phyloP scores from a whole-genome alignment of 1,140 invertebrate species.

The Bilobella aurantiaca region DNA sequence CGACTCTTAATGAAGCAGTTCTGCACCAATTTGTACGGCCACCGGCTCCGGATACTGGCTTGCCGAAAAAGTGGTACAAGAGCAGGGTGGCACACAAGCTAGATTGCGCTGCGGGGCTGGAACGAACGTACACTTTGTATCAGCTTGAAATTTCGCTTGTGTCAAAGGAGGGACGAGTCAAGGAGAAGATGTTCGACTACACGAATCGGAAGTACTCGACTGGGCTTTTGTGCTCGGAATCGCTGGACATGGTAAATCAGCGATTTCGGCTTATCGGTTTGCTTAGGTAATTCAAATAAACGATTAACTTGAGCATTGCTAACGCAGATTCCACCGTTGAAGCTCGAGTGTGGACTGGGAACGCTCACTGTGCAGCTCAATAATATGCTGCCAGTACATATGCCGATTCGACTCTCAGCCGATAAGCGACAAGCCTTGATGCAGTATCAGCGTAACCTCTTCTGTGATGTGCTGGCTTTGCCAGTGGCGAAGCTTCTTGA shows the following conservation, averaged over 20 bases:
- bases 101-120: not conserved
- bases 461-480: no score
- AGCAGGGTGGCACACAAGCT: conserved; percentile 5
- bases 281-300: not conserved
- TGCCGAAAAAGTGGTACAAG: conserved; percentile 3
- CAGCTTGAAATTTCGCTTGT: not conserved
- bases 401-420: not conserved
- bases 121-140: not conserved
- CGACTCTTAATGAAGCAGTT: not conserved
- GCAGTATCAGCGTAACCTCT: no score
- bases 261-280: not conserved
- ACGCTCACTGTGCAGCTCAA: not conserved
- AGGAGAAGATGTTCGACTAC: not conserved
- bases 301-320: not conserved
- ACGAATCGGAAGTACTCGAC: not conserved
- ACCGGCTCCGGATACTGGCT: not conserved
- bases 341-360: not conserved
- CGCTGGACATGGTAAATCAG: not conserved
- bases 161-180: not conserved
- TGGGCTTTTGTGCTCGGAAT: not conserved
- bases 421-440: not conserved
- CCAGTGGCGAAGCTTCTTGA: no score
- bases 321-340: not conserved
- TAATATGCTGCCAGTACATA: not conserved
- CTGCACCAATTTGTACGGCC: not conserved